These are phyloP conservation scores for Mesocentrotus franciscanus DNA, from an alignment of 53 echinoderm and acorn worm species.

Conservation along the genomic window DNA sequence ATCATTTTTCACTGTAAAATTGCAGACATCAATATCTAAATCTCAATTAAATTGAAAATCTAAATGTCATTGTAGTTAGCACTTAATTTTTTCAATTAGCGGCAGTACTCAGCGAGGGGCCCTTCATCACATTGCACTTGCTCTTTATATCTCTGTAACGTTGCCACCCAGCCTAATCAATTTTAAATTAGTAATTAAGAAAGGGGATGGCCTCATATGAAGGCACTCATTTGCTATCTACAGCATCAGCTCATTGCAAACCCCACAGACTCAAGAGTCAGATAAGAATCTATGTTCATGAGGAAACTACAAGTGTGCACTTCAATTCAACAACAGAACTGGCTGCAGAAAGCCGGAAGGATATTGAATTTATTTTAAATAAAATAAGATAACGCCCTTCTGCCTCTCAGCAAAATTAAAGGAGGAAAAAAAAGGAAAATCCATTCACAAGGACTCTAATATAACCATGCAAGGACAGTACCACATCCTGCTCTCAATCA, in stretches of 20 bases:
- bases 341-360: background rate
- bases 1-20: background rate
- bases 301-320: background rate
- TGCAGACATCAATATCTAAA: background rate
- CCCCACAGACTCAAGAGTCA: background rate
- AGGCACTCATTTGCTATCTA: background rate
- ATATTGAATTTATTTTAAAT: background rate
- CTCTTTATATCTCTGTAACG: background rate
- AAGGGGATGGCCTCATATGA: background rate
- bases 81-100: background rate
- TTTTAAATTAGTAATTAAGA: background rate
- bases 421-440: too few relatives aligned
- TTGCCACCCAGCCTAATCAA: background rate
- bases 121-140: background rate
- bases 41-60: background rate
- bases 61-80: background rate
- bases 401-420: background rate
- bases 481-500: background rate
- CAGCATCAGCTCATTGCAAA: background rate
- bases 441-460: background rate
- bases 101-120: background rate
- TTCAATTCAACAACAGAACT: too few relatives aligned
- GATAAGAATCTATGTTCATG: background rate
- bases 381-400: background rate
- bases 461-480: background rate